These are phyloP conservation scores for Trichonephila inaurata DNA, from an alignment of 1,140 invertebrate species.

Conservation along the genomic window DNA sequence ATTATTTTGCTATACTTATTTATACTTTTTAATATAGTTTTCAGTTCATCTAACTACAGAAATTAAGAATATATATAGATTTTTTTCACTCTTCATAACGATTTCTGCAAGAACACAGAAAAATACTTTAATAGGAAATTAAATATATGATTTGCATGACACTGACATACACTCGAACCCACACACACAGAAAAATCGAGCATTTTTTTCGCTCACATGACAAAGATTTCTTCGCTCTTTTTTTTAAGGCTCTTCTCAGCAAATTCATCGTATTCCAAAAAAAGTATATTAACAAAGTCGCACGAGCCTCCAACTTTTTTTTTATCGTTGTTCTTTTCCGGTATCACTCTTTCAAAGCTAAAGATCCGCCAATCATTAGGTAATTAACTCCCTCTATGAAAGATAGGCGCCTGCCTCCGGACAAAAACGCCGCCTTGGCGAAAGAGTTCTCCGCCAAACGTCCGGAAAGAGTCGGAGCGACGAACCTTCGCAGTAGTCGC, in stretches of 20 bases:
- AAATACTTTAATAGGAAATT: not conserved
- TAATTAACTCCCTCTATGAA: conserved; percentile 28
- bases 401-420: not conserved
- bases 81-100: not conserved
- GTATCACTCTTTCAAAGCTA: not conserved
- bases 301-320: not conserved
- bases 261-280: not conserved
- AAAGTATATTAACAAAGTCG: not conserved
- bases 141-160: not conserved
- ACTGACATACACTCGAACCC: not conserved
- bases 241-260: not conserved
- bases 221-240: not conserved
- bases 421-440: not conserved
- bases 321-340: not conserved
- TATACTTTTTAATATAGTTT: no score
- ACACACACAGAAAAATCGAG: not conserved
- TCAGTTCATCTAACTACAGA: no score
- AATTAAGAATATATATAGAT: no score
- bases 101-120: not conserved
- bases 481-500: not conserved
- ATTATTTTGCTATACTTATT: no score
- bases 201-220: not conserved
- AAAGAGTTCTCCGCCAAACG: not conserved
- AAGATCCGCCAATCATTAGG: conserved; percentile 26
- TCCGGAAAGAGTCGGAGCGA: not conserved